Conservation (phyloP, 2,797 vertebrate species). For the Aphelocoma californica region DNA sequence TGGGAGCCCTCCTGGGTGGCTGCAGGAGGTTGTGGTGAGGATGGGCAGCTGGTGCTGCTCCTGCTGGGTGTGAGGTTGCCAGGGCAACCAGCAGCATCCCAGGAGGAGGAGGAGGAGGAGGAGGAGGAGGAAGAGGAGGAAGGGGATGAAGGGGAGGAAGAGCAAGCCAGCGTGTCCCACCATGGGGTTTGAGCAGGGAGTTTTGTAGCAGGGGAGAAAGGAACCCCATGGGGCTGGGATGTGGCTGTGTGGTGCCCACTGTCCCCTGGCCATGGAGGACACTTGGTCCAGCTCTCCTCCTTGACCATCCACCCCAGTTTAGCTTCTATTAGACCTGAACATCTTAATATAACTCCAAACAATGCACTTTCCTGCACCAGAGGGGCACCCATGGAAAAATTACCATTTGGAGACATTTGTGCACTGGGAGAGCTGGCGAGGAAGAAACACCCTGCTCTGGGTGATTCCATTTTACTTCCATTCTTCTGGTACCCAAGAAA, state of each 20-base stretch:
- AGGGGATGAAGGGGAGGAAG: neutral
- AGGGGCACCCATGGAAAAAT: neutral
- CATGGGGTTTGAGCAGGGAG: neutral
- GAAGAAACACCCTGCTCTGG: neutral
- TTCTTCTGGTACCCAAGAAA: neutral
- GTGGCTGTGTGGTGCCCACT: neutral
- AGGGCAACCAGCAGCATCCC: neutral
- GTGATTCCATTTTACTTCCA: neutral
- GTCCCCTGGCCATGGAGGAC: accelerated
- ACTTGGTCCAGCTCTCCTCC: neutral
- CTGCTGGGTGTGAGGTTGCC: neutral
- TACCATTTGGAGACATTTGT: accelerated
- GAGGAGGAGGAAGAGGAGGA: neutral
- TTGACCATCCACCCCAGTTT: neutral
- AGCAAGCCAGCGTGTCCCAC: neutral
- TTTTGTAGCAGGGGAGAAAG: neutral
- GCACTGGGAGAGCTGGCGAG: neutral
- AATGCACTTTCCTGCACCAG: neutral
- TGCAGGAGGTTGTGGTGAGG: neutral
- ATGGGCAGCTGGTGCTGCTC: neutral
- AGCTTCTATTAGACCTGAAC: neutral
- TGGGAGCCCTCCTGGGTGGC: neutral
- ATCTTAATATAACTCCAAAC: neutral
- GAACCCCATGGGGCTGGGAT: accelerated
- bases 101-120: neutral